Base-by-base conservation (phyloP, 2,888 invertebrate species). In the Xanthorhoe designata region DNA sequence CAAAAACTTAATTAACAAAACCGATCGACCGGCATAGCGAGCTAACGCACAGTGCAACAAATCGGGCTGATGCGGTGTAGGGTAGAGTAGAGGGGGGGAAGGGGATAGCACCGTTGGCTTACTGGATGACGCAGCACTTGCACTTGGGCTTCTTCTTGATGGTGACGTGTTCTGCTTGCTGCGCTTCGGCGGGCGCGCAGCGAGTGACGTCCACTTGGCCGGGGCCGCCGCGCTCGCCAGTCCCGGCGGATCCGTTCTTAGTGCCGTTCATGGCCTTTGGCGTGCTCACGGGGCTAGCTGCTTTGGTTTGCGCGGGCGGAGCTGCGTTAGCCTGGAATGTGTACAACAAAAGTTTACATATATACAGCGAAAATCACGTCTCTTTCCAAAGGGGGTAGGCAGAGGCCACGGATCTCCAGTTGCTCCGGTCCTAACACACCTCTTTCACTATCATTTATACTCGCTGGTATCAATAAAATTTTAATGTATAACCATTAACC, bases 141-240 rank as follows among this genome's bases (percentile, higher is more conserved):
- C 98, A 98, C 94, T 98, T 98, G 92, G 97, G 97, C 94, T 98
- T 98, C 95, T 98, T 98, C 95, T 98, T 98, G 87, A 98, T 96
- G 86, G 97, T 97, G 84, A 98, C 97, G 90, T 97, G 98, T 90
- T 98, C 98, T 75, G 98, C 97, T 90, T 97, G 97, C 82, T 95
- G 95, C 58, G 96, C 96, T 85, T 97, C 96, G 79, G 96, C 96
- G 69, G 96, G 95, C 78, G 96, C 96, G 68, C 96, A 94, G 75
- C 95, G 96, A 77, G 96, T 96, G 69, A 97, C 96, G 81, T 96
- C 96, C 68, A 96, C 95, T 51, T 94, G 92, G 8, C 95, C 95
- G 60, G 95, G 77, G 74, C 87, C 86, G 68, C 13, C 13, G 38
- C 38, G 38, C 38, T 42, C 74, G 32, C 32, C 32, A 73, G 88